Conservation (phyloP, 2,113 vertebrate species). For the Rissa tridactyla region DNA sequence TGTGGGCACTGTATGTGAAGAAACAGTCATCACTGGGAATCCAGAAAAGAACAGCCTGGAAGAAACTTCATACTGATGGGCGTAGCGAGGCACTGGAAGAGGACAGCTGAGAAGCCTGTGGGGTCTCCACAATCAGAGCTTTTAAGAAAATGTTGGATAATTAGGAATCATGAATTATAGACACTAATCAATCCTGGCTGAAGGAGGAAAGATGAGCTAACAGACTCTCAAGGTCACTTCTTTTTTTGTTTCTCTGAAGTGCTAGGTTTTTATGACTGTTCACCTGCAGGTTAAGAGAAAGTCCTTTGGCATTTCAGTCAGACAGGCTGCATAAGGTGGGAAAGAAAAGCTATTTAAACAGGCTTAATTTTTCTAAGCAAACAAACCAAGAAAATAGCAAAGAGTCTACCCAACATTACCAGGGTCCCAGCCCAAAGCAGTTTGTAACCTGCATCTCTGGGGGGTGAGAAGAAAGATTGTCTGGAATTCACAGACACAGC, state of each 20-base stretch:
- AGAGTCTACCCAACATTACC: neutral
- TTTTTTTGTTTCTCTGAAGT: neutral
- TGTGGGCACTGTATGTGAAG: neutral
- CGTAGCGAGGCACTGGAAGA: neutral
- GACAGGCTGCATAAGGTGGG: neutral
- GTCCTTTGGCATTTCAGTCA: neutral
- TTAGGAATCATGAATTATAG: neutral
- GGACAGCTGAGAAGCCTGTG: neutral
- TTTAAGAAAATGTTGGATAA: neutral
- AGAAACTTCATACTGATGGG: neutral
- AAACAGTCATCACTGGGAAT: neutral
- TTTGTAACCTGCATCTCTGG: neutral
- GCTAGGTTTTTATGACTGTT: neutral
- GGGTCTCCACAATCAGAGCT: neutral
- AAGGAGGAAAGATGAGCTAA: neutral
- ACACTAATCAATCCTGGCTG: neutral
- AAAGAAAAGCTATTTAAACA: neutral
- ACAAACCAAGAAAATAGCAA: neutral
- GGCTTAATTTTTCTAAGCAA: neutral
- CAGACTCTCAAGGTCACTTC: neutral
- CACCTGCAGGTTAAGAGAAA: neutral
- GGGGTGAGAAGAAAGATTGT: neutral
- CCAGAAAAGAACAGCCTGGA: neutral
- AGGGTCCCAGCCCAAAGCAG: neutral
- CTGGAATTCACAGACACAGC: neutral